These are phyloP conservation scores for Drosophila insularis DNA, from an alignment of 1,140 invertebrate species.

Conservation along the genomic window DNA sequence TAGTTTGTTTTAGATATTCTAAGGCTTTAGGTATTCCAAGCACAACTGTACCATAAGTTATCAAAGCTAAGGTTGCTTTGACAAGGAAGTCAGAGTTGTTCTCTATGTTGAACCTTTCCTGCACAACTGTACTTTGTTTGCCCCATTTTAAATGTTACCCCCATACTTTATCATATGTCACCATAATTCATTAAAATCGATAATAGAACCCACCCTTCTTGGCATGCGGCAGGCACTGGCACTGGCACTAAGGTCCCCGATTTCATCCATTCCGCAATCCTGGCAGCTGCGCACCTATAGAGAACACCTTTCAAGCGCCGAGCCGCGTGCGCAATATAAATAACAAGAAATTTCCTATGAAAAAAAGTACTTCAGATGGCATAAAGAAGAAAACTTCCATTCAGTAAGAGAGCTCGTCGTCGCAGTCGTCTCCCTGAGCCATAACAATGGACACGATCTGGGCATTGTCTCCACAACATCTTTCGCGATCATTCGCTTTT, in stretches of 20 bases:
- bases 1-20: background rate
- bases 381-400: constrained; percentile 67
- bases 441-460: constrained; percentile 62
- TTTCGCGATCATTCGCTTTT: constrained; percentile 57
- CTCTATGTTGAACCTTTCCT: no score
- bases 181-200: constrained; percentile 45
- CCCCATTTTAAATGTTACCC: constrained; percentile 12
- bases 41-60: background rate
- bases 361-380: constrained; percentile 61
- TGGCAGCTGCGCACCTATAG: constrained; percentile 59
- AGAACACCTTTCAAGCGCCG: constrained; percentile 54
- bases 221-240: constrained; percentile 28
- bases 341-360: constrained; percentile 58
- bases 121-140: constrained; percentile 9
- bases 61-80: no score
- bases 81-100: no score
- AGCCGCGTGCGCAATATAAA: constrained; percentile 63
- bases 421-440: constrained; percentile 30
- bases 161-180: constrained; percentile 43
- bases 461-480: constrained; percentile 52
- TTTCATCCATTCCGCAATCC: constrained; percentile 50
- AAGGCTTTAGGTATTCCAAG: background rate
- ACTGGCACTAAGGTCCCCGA: constrained; percentile 21
- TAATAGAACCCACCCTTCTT: constrained; percentile 52
- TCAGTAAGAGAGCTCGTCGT: constrained; percentile 32